These are phyloP conservation scores for Microctonus aethiopoides DNA, from an alignment of 2,888 invertebrate genomes.

Conservation along the genomic window DNA sequence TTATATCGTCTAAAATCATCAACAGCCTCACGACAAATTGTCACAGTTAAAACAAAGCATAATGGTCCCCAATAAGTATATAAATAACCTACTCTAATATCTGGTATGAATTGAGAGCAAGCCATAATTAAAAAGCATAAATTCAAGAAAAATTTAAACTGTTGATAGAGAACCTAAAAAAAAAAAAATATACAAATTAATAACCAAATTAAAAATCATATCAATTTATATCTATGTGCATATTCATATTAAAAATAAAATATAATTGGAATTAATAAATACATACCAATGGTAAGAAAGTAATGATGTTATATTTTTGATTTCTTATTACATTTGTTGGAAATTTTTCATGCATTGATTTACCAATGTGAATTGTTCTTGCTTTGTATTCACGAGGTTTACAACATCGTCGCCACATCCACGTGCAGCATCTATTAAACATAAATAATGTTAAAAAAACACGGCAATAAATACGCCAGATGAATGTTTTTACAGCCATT, in stretches of 20 bases:
- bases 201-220: too few species aligned
- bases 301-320: constrained; percentile 95
- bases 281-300: constrained; percentile 81
- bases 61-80: constrained; percentile 99
- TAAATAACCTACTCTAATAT: constrained; percentile 94
- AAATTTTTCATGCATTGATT: constrained; percentile 83
- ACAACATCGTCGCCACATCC: constrained; percentile 79
- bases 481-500: not conserved
- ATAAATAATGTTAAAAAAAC: not conserved
- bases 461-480: not conserved
- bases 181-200: too few species aligned
- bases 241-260: not conserved
- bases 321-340: constrained; percentile 97
- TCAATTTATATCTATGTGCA: not conserved
- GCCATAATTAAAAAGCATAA: constrained; percentile 99
- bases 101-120: constrained; percentile 96
- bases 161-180: constrained; percentile 90
- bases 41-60: constrained; percentile 95
- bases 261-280: not conserved
- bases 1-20: constrained; percentile 91
- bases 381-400: constrained; percentile 80
- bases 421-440: constrained; percentile 79
- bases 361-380: constrained; percentile 82
- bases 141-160: constrained; percentile 99
- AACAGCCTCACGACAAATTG: constrained; percentile 94